Percentiles rank a stretch among this genome's conserved stretches.
phyloP scores from a whole-genome alignment of 2,113 vertebrate species.

The Cyphomyrus plagiostoma region DNA sequence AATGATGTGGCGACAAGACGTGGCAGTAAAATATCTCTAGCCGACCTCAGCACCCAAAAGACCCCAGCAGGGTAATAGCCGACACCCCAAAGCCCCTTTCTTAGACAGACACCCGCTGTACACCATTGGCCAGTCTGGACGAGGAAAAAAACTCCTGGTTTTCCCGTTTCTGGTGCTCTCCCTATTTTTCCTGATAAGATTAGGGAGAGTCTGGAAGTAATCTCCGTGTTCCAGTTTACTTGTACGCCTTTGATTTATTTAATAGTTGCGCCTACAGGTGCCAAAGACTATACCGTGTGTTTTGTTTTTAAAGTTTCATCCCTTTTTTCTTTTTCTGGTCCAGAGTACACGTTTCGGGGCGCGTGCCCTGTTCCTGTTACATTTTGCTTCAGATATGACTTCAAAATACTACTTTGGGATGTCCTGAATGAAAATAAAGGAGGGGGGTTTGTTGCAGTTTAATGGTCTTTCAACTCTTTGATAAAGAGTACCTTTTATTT shows the following conservation, averaged over 20 bases:
- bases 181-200: slow-evolving; percentile 8
- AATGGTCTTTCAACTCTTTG: background rate
- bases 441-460: background rate
- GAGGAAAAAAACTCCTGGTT: slow-evolving; percentile 2
- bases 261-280: background rate
- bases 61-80: background rate
- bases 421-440: background rate
- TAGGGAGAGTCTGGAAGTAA: background rate
- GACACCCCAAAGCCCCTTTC: background rate
- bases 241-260: background rate
- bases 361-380: background rate
- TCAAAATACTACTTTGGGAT: background rate
- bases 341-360: background rate
- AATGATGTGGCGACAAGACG: background rate
- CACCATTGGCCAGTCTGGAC: slow-evolving; percentile 18
- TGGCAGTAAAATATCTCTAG: background rate
- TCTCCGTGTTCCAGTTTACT: background rate
- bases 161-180: background rate
- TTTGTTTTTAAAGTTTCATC: background rate
- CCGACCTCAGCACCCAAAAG: background rate
- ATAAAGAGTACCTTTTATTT: background rate
- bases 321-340: background rate
- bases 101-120: slow-evolving; percentile 7
- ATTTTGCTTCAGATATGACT: background rate
- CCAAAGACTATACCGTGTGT: background rate